Base-by-base conservation (phyloP, 2,797 vertebrate genomes). In the Sorex maritimensis region DNA sequence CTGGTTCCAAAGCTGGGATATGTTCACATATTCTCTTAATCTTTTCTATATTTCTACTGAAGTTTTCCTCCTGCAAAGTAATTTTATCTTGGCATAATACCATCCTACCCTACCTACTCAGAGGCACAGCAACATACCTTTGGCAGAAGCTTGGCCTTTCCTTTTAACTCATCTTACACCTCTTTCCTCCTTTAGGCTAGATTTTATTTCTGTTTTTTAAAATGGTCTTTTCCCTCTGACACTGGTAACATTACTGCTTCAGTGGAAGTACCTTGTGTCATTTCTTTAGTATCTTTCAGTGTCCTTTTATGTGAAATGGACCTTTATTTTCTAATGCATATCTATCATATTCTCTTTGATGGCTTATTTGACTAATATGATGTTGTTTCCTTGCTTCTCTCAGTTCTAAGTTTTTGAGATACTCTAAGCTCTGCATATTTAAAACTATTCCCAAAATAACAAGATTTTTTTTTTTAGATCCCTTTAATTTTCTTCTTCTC, bases 351-450 rank as follows among this genome's bases (percentile, higher is more conserved):
- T 75, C 23, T 89, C 30, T 87, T 83, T 80, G 12, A n/a, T 67
- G 28, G 0, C 12, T 71, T 61, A 58, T 79, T 87, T 79, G 26
- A 67, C 65, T 67, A 61, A 30, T 71, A 5, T 86, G 14, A 28
- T 24, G 89, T 89, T 67, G 44, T 58, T 93, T 93, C 38, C 8
- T 69, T 91, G 41, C 23, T 75, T 95, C 21, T 93, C 9, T 81
- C 2, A 38, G 4, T 77, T 67, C 9, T 78, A 24, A 44, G 13
- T 67, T 94, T 93, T 90, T 68, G 69, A 68, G 46, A 65, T 89
- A 65, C 2, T 67, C 52, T 90, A 75, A 82, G 23, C 75, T 93
- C 80, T 81, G 26, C 2, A 6, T 80, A 23, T 74, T 93, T 90
- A 72, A 80, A 81, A 46, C 61, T 80, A 19, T 61, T 78, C 49